Conservation (phyloP, 2,113 vertebrate genomes). For the Gymnarchus niloticus region DNA sequence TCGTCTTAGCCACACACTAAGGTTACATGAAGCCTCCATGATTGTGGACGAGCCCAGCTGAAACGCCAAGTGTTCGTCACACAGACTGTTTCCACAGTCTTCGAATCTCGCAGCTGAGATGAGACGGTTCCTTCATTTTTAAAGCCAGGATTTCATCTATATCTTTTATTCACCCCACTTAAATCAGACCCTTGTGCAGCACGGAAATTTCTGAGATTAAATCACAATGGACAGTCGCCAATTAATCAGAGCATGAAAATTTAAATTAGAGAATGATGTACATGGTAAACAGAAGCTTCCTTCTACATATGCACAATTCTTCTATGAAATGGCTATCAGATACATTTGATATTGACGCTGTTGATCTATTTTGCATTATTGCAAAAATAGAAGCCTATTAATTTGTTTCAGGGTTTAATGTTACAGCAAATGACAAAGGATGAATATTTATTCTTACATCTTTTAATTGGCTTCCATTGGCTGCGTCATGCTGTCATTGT, state of each 20-base stretch:
- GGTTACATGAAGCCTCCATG: not conserved
- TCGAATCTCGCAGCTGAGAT: not conserved
- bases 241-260: constrained; percentile 3
- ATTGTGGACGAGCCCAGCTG: not conserved
- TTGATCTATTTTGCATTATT: not conserved
- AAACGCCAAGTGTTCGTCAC: not conserved
- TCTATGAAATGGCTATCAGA: not conserved
- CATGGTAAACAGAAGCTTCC: not conserved
- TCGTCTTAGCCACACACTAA: not conserved
- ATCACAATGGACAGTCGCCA: not conserved
- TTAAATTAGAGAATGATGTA: not conserved
- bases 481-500: not conserved
- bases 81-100: not conserved
- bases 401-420: constrained; percentile 5
- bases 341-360: not conserved
- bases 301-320: not conserved
- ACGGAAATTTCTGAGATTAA: not conserved
- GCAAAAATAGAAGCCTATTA: not conserved
- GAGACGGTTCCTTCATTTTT: not conserved
- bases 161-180: not conserved
- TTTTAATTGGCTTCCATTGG: constrained; percentile 9
- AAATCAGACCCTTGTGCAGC: not conserved
- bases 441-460: constrained; percentile 11
- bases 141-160: not conserved
- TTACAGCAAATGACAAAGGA: not conserved